Evolutionary conservation across 2,888 invertebrate species (phyloP).

Genomic region (Luffia ferchaultella): DNA sequence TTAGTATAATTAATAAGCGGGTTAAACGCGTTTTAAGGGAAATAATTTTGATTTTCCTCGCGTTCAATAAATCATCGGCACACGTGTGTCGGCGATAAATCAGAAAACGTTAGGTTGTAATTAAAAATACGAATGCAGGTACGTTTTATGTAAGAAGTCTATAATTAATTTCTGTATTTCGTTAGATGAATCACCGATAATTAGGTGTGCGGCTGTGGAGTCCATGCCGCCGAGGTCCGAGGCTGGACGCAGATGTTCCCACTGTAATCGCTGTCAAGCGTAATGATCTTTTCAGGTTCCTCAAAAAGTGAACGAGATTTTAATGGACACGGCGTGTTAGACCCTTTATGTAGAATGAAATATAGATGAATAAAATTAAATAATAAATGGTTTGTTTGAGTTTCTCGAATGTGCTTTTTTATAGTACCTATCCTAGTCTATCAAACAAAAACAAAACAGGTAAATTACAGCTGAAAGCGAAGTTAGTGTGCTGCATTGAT

Average conservation of each 20-base stretch:
- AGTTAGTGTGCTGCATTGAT: too few species aligned
- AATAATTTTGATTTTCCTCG: slow-evolving; percentile 1
- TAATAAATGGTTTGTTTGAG: too few species aligned
- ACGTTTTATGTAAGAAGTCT: slow-evolving; percentile 41
- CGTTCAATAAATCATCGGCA: slow-evolving; percentile 38
- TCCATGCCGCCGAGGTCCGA: slow-evolving; percentile 24
- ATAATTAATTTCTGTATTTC: slow-evolving; percentile 59
- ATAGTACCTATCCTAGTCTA: too few species aligned
- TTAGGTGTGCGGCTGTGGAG: slow-evolving; percentile 40
- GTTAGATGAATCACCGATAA: slow-evolving; percentile 60
- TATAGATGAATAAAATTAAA: too few species aligned
- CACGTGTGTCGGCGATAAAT: slow-evolving; percentile 49
- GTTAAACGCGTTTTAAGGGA: background rate
- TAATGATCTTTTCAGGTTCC: slow-evolving; percentile 44
- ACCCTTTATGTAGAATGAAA: too few species aligned
- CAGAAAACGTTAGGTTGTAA: slow-evolving; percentile 42
- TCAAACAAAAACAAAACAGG: too few species aligned
- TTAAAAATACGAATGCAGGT: slow-evolving; percentile 55
- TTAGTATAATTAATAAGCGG: background rate
- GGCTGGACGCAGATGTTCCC: slow-evolving; percentile 50
- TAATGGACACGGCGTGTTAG: slow-evolving; percentile 1
- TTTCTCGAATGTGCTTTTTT: too few species aligned
- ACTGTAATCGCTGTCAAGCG: slow-evolving; percentile 45
- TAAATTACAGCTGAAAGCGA: too few species aligned
- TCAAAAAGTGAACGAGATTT: background rate